Base-by-base conservation (phyloP, 2,113 vertebrate species). In the Vulpes vulpes region DNA sequence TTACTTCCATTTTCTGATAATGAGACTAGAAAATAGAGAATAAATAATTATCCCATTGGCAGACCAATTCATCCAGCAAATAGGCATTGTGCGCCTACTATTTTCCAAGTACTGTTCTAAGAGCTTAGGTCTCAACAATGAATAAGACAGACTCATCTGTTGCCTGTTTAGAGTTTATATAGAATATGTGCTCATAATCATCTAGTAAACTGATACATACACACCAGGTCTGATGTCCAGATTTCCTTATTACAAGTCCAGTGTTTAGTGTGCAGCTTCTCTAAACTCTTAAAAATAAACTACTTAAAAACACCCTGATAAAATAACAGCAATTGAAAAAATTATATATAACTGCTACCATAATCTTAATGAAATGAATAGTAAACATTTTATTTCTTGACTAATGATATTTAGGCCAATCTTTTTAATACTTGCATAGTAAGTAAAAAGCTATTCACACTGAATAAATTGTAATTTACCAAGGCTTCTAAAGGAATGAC, bases 1-100 rank as follows among this genome's bases (percentile, higher is more conserved):
- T 93, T 79, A 78, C 78, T 96, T 89, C 35, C 30, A 95, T 67
- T 96, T 97, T 83, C 51, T 92, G 62, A 87, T 81, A 83, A 83
- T 85, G 27, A 80, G 38, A 59, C 30, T 76, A 19, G 81, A 97
- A 71, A 79, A 69, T 11, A 49, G 59, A 95, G 95, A 94, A 94
- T 89, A 93, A 90, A 86, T 92, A 89, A 92, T 84, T 95, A 90
- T 69, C 7, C 17, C 25, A 80, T 43, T 85, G 27, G 83, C 85
- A 49, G 15, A 84, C 73, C 2, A 91, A 78, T 65, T 95, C 8
- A 89, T 65, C 67, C 3, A 74, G 53, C 27, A 93, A 91, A 71
- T 57, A 35, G 15, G 6, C 12, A 67, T 1, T 84, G 30, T 97
- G 23, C 71, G 1, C 5, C 30, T 76, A 89, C 20, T 30, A 83